Base-by-base conservation (phyloP, 2,797 vertebrate species). In the Bovichtus diacanthus region DNA sequence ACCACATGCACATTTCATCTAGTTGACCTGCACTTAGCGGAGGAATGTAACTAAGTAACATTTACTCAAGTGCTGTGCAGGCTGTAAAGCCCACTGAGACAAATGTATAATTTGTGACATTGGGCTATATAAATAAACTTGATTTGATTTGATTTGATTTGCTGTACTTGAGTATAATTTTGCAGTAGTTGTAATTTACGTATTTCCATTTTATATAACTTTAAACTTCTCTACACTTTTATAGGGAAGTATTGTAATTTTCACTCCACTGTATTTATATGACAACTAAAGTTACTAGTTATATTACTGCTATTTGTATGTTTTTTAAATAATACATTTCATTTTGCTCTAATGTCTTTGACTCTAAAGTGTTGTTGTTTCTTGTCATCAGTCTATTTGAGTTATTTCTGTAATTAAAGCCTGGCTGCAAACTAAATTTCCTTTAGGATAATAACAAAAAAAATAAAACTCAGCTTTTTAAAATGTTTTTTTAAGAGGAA, bases 1-100 rank as follows among this genome's bases (percentile, higher is more conserved):
- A 80, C 63, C 49, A 75, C 34, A 83, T 78, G 29, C 62, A 80
- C 58, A 21, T 51, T 49, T 65, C 18, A 19, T 65, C 43, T 13
- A 29, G 12, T 2, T 23, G 31, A 55, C 21, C 47, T 29, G 39
- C 31, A 29, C 2, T 25, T 23, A 41, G 25, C 43, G 38, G 2
- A 41, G 18, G 6, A 29, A n/a, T 53, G n/a, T n/a, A n/a, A n/a
- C n/a, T n/a, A n/a, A n/a, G 50, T 15, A 25, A 13, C 16, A 13
- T 53, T 13, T n/a, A 29, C 15, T 25, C 62, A 49, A n/a, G 0
- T 62, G 27, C 6, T 60, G 19, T 41, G 39, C 18, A 8, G 16
- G 43, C n/a, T n/a, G n/a, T n/a, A n/a, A n/a, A n/a, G n/a, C n/a
- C n/a, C n/a, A n/a, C n/a, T n/a, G n/a, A n/a, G n/a, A n/a, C n/a